phyloP scores from a whole-genome alignment of 2,113 vertebrate genomes.

The Pseudorectes ferrugineus region DNA sequence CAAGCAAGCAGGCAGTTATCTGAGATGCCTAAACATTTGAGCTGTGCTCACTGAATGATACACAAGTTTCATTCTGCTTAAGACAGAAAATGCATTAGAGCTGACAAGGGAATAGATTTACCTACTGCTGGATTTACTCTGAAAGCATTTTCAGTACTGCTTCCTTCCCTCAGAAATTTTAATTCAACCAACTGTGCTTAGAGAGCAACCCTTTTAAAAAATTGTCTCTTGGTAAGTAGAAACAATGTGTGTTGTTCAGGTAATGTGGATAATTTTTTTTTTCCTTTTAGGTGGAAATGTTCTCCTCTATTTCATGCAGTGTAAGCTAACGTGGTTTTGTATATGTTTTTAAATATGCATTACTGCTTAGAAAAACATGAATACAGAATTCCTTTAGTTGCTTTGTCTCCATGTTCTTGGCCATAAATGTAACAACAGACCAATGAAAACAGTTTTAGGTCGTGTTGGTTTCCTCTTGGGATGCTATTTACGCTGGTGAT shows the following conservation, averaged over 20 bases:
- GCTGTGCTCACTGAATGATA: not conserved
- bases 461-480: not conserved
- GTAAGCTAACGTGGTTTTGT: not conserved
- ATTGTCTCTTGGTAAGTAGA: not conserved
- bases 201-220: not conserved
- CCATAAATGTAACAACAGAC: not conserved
- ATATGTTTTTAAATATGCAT: not conserved
- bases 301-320: not conserved
- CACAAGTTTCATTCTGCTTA: not conserved
- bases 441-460: not conserved
- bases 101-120: not conserved
- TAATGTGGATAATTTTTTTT: not conserved
- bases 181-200: not conserved
- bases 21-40: not conserved
- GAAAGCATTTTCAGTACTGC: not conserved
- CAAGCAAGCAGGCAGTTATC: not conserved
- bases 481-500: not conserved
- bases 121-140: not conserved
- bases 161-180: not conserved
- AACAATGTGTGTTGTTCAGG: not conserved
- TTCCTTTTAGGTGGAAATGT: not conserved
- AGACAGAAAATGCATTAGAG: not conserved
- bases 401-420: not conserved
- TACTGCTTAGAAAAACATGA: not conserved
- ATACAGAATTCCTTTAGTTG: not conserved